Percentiles rank a stretch among this genome's conserved stretches.
These are phyloP conservation scores for Dascillus cervinus DNA, from an alignment of 2,888 invertebrate genomes.

Conservation along the genomic window DNA sequence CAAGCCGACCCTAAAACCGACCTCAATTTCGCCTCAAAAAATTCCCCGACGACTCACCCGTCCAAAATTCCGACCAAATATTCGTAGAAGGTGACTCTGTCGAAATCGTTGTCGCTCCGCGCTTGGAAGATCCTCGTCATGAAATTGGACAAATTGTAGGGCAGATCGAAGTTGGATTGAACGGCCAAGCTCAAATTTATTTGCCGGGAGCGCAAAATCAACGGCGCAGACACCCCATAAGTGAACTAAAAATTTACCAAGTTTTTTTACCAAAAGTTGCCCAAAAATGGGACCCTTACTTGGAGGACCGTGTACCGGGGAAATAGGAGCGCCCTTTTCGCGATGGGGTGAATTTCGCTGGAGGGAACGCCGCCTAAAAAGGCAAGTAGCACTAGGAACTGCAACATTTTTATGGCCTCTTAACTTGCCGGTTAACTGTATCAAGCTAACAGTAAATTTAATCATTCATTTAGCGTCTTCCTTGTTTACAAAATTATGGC, in stretches of 20 bases:
- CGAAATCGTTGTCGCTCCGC: slow-evolving; percentile 26
- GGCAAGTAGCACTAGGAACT: no score
- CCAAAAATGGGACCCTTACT: slow-evolving; percentile 7
- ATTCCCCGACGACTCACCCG: slow-evolving; percentile 26
- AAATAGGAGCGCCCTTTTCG: slow-evolving; percentile 12
- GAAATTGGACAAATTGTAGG: slow-evolving; percentile 27
- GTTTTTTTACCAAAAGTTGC: slow-evolving; percentile 1
- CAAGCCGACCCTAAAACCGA: slow-evolving; percentile 26
- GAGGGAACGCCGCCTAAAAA: no score
- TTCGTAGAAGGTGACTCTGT: slow-evolving; percentile 29
- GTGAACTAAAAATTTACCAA: slow-evolving; percentile 25
- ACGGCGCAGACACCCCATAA: slow-evolving; percentile 31
- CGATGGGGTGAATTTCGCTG: slow-evolving; percentile 7
- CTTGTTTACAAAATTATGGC: no score
- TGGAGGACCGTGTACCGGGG: slow-evolving; percentile 12
- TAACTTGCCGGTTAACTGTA: no score
- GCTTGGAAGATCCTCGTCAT: slow-evolving; percentile 24
- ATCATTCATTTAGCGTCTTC: no score
- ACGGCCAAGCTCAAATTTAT: slow-evolving; percentile 30
- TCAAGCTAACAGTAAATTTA: no score
- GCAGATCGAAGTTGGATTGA: slow-evolving; percentile 31
- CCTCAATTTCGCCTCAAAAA: not conserved
- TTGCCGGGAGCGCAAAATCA: slow-evolving; percentile 30
- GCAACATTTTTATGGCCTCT: no score
- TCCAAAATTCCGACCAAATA: slow-evolving; percentile 27